Evolutionary conservation across 2,888 invertebrate species (phyloP).

Genomic region (Mesodorylaimus sp.): DNA sequence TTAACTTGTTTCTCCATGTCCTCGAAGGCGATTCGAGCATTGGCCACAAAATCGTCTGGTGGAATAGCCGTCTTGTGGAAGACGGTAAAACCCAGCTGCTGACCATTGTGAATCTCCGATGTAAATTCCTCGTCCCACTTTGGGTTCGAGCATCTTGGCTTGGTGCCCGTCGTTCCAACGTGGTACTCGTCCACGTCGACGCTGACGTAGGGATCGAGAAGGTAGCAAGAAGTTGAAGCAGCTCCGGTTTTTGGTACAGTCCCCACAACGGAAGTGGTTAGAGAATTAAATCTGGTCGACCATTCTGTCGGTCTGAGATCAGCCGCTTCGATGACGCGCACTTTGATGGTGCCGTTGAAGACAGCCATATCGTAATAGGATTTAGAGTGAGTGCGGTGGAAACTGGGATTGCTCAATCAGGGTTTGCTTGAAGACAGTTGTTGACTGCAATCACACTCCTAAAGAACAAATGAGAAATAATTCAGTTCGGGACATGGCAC

Average conservation of each 20-base stretch:
- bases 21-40: conserved; percentile 85
- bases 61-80: conserved; percentile 97
- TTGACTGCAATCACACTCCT: too few species aligned
- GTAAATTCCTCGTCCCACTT: conserved; percentile 88
- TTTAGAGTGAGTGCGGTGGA: too few species aligned
- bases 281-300: conserved; percentile 37
- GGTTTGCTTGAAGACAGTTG: too few species aligned
- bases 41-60: conserved; percentile 96
- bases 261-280: too few species aligned
- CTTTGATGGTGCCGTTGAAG: conserved; percentile 87
- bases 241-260: too few species aligned
- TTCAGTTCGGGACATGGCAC: too few species aligned
- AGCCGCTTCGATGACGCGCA: conserved; percentile 91
- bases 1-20: conserved; percentile 51
- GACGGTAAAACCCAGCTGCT: conserved; percentile 78
- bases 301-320: conserved; percentile 90
- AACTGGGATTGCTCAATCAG: too few species aligned
- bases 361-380: too few species aligned
- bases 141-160: conserved; percentile 80
- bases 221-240: too few species aligned
- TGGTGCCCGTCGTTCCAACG: conserved; percentile 72
- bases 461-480: too few species aligned
- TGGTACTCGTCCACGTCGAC: conserved; percentile 88
- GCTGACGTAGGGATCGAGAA: conserved; percentile 88
- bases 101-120: conserved; percentile 61